Base-by-base conservation (phyloP, 2,113 vertebrate species). In the Cinclus cinclus region DNA sequence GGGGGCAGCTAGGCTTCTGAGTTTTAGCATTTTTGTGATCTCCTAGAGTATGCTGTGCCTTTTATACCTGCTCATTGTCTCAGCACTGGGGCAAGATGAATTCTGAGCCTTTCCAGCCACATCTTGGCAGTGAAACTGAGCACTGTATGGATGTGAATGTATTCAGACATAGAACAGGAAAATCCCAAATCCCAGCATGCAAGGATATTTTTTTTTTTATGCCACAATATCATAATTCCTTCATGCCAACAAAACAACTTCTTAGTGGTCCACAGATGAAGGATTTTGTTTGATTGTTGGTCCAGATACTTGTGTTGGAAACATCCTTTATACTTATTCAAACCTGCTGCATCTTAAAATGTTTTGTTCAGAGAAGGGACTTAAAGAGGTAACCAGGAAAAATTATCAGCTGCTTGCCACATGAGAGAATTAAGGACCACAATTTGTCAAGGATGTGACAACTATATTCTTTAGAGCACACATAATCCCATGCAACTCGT, bases 391-490 rank as follows among this genome's bases (percentile, higher is more conserved):
- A 56, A 62, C 30, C 65, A 89, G 37, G 31, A 76, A 92, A 85
- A 81, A 44, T 20, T 68, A 75, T 60, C 92, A 96, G 84, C 91
- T 96, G 80, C 69, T 81, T 62, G 69, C 84, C 94, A 97, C 73
- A 63, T 77, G 95, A 85, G 20, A 63, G 22, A 6, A 59, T 87
- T 70, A 63, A 92, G 94, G 78, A 83, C 41, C 23, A 55, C 9
- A 68, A 27, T 82, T 91, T 69, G 3, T 88, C 46, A 83, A 63
- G 53, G 23, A 5, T 83, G 33, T 70, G 50, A 83, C 68, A 79
- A 35, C 42, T 50, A 2, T 73, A 70, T 70, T 44, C 47, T 71
- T 42, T 24, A 33, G 20, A 86, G 59, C 23, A 77, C 33, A n/a
- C 33, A 41, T 46, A 22, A 28, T 83, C 30, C 44, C 25, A 30